Percentiles rank a stretch among this genome's conserved stretches.
These are phyloP conservation scores for Odontocolon sp. DNA, from an alignment of 2,888 invertebrate genomes.

Conservation along the genomic window DNA sequence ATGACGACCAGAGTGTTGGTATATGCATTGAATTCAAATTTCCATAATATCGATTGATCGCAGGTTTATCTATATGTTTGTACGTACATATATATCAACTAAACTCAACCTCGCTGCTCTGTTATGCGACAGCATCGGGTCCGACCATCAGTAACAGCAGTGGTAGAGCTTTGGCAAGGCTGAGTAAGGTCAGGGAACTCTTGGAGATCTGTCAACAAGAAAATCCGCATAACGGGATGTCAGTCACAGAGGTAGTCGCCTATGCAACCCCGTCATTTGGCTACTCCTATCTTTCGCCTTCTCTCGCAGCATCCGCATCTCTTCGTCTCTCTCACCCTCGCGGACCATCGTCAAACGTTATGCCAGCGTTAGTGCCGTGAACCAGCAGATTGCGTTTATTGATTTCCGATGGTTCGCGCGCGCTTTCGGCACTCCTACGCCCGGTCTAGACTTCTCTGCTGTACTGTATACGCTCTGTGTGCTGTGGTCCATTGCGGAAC, in stretches of 20 bases:
- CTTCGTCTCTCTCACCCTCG: neutral
- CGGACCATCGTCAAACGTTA: slow-evolving; percentile 37
- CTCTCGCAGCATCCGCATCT: neutral
- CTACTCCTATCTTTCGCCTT: slow-evolving; percentile 7
- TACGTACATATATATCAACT: slow-evolving; percentile 1
- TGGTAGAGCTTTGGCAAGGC: neutral
- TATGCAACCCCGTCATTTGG: neutral
- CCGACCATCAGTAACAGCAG: slow-evolving; percentile 22
- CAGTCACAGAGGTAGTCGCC: slow-evolving; percentile 42
- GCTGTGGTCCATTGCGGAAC: slow-evolving; percentile 43
- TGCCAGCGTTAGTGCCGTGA: slow-evolving; percentile 30
- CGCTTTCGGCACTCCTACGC: slow-evolving; percentile 35
- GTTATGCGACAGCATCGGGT: slow-evolving; percentile 24
- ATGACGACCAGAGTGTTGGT: slow-evolving; percentile 15
- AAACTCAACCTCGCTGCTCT: neutral
- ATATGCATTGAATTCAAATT: slow-evolving; percentile 50
- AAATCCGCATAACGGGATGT: slow-evolving; percentile 49
- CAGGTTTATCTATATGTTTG: slow-evolving; percentile 14
- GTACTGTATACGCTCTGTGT: slow-evolving; percentile 1
- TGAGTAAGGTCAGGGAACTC: slow-evolving; percentile 39
- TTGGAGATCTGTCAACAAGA: slow-evolving; percentile 39
- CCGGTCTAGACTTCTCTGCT: slow-evolving; percentile 11
- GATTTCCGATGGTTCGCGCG: slow-evolving; percentile 71
- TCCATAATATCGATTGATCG: slow-evolving; percentile 50
- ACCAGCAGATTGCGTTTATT: slow-evolving; percentile 71